Conservation (phyloP, 1,140 invertebrate species). For the Oryzaephilus surinamensis region DNA sequence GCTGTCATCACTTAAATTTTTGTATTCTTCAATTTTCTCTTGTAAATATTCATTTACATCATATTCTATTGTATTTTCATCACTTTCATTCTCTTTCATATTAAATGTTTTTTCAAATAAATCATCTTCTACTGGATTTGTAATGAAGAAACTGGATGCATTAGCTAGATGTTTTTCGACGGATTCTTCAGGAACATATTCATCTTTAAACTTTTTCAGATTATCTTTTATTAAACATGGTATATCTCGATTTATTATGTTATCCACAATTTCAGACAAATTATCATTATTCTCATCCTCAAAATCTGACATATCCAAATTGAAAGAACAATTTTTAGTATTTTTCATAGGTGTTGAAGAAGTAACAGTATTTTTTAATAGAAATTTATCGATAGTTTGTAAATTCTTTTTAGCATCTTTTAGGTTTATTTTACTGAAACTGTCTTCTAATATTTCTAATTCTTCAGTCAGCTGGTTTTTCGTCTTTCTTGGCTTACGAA, state of each 20-base stretch:
- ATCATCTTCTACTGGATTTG: slow-evolving; percentile 19
- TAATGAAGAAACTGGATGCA: slow-evolving; percentile 23
- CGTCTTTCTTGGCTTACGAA: too few species aligned
- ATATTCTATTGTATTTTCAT: slow-evolving; percentile 2
- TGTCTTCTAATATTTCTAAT: slow-evolving; percentile 1
- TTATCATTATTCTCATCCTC: slow-evolving; percentile 40
- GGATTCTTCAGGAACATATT: slow-evolving; percentile 4
- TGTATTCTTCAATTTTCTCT: slow-evolving; percentile 7
- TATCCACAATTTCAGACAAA: slow-evolving; percentile 49
- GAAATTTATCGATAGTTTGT: slow-evolving; percentile 16
- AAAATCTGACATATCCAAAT: slow-evolving; percentile 27
- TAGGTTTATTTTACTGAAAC: slow-evolving; percentile 4
- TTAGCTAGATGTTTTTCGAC: not conserved
- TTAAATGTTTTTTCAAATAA: slow-evolving; percentile 31
- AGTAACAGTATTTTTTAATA: slow-evolving; percentile 14
- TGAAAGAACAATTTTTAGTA: slow-evolving; percentile 22
- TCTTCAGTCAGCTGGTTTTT: slow-evolving; percentile 5
- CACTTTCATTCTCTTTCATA: too few species aligned
- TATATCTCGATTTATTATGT: slow-evolving; percentile 38
- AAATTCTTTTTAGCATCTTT: slow-evolving; percentile 8
- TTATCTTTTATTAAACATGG: slow-evolving; percentile 8
- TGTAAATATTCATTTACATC: slow-evolving; percentile 6
- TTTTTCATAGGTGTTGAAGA: slow-evolving; percentile 19
- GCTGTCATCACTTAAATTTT: not conserved
- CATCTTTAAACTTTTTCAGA: slow-evolving; percentile 9